Evolutionary conservation across 2,888 invertebrate species (phyloP), one percentile per base, ranked within the genome.

Genomic region (Cryptocephalus moraei): DNA sequence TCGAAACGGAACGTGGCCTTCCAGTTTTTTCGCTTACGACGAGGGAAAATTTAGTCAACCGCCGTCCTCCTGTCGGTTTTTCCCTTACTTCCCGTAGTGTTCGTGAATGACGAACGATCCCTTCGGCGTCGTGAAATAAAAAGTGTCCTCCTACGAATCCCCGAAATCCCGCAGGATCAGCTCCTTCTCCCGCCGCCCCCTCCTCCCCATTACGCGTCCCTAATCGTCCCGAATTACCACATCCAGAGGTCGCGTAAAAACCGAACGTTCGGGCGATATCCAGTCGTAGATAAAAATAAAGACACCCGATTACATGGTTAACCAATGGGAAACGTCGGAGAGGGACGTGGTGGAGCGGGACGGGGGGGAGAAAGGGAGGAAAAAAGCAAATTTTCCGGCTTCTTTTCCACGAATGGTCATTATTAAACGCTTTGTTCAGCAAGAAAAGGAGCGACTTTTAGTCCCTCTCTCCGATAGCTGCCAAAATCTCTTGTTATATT

Each of bases 351-450:
- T 48, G 52, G 57, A 50, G n/a, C 14, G 6, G 40, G 14, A 40
- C 2, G 36, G n/a, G 6, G 4, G 36, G n/a, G 6, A 36, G 36
- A n/a, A 11, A n/a, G 6, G 36, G 11, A 6, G 6, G 40, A 40
- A 40, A 22, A 40, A 40, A 40, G 40, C 40, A 40, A 40, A 40
- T 12, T 40, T 40, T 40, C 40, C 51, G 48, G 54, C 14, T 33
- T 42, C 45, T 45, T 46, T 43, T 45, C 22, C 32, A 14, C 43
- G 38, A 39, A 55, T 59, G 68, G 67, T 67, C 69, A 69, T 70
- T 69, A 70, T 65, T 66, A 70, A 70, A 67, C 70, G 69, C 69
- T 69, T 67, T 64, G 67, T 67, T 67, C 69, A 69, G 70, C 70
- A 69, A 64, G 65, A 66, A 66, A 64, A 58, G 56, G 2, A 22